Evolutionary conservation across 1,140 invertebrate genomes (phyloP), one percentile per base, ranked within the genome.

Genomic region (Steinernema feltiae): DNA sequence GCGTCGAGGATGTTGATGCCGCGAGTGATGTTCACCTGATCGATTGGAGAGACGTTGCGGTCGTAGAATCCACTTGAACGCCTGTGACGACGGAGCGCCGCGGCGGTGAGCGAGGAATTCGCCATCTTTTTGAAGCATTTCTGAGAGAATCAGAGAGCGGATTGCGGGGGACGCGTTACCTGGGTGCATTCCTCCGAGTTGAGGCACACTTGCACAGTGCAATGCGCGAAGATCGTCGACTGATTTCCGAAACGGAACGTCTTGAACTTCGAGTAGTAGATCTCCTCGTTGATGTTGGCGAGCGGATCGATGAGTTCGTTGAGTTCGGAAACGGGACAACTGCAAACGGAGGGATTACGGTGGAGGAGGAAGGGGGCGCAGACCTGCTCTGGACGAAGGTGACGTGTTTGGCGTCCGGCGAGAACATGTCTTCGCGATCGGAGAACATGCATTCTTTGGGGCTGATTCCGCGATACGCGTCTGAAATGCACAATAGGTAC

Each of bases 261-360:
- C n/a, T 74, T 48, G 78, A 80, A 80, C 71, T 80, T 76, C 46
- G 79, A 77, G 75, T 74, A 80, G 79, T 80, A 80, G 79, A 80
- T 71, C 76, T 78, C 76, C 32, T 80, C 79, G 53, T 80, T 80
- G 27, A 80, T 74, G 70, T 80, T 77, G 30, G 69, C 73, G 41
- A 80, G 48, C 30, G 79, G 79, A 32, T 81, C 71, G 46, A 80
- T 80, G 77, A 80, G 76, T 21, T 79, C 73, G 46, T 69, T 46
- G 41, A 80, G 70, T 41, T 69, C 70, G 21, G 46, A 30, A 24
- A 80, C 79, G 2, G 79, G 79, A 70, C 79, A 80, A 29, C 79
- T 80, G 70, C 21, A 53, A 78, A 70, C 48, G 21, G 7, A 32
- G 3, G 18, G 63, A 17, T 74, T 74, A 69, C 48, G 30, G 21